Percentiles rank a stretch among this genome's conserved stretches.
phyloP scores from a whole-genome alignment of 1,140 invertebrate species.

The Diorhabda sublineata region DNA sequence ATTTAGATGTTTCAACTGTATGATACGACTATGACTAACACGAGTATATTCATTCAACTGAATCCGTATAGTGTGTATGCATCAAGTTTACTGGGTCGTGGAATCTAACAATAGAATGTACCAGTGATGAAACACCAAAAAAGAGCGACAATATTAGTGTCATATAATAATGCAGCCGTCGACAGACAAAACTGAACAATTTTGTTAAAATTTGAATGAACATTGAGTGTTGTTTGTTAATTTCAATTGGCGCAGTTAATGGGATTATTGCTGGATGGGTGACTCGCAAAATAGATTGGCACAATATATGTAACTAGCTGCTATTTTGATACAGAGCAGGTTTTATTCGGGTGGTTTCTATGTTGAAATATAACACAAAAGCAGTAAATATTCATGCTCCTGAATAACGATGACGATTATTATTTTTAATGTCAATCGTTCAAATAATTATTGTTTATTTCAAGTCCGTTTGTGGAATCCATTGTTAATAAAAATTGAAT shows the following conservation, averaged over 20 bases:
- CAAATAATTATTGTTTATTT: too few species aligned
- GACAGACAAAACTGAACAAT: constrained; percentile 2
- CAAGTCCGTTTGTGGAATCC: too few species aligned
- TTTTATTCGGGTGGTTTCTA: background rate
- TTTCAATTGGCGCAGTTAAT: background rate
- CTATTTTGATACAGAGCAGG: background rate
- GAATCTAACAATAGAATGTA: constrained; percentile 2
- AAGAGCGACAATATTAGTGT: background rate
- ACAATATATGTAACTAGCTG: background rate
- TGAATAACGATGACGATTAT: constrained; percentile 9
- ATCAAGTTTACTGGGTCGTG: background rate
- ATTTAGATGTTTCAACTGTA: background rate
- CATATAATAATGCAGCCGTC: background rate
- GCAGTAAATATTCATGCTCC: background rate
- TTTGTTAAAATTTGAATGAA: constrained; percentile 3
- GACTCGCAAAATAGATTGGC: background rate
- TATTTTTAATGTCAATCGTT: constrained; percentile 3
- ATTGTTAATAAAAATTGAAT: too few species aligned
- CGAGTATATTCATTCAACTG: background rate
- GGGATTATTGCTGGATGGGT: background rate
- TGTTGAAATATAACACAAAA: background rate
- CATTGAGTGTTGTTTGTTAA: background rate
- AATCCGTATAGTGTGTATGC: too few species aligned
- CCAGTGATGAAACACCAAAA: background rate
- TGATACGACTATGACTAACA: constrained; percentile 25